Evolutionary conservation across 2,797 vertebrate species (phyloP).

Genomic region (Eulemur albifrons): DNA sequence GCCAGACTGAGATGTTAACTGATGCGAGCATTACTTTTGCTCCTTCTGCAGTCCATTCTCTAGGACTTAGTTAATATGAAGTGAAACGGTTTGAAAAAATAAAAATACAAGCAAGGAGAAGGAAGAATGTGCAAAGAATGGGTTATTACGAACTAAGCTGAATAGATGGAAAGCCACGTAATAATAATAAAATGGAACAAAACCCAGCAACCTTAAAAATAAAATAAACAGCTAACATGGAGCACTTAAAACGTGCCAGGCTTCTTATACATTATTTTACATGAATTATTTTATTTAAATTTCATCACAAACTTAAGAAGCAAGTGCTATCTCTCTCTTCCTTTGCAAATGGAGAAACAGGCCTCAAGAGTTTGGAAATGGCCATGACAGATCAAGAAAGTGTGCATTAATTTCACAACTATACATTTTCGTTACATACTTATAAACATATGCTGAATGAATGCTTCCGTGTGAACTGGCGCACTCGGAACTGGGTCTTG

Average conservation of each 20-base stretch:
- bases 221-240: not conserved
- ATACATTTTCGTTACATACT: rapidly evolving
- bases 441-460: not conserved
- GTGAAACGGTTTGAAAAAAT: not conserved
- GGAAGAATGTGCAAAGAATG: not conserved
- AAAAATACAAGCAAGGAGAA: not conserved
- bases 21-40: not conserved
- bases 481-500: not conserved
- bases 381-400: not conserved
- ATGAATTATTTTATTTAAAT: not conserved
- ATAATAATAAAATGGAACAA: not conserved
- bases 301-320: not conserved
- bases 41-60: not conserved
- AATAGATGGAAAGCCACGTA: not conserved
- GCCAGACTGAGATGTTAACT: not conserved
- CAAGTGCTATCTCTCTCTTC: not conserved
- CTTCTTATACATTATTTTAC: not conserved
- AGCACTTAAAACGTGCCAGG: not conserved
- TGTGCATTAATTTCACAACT: not conserved
- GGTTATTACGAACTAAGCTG: not conserved
- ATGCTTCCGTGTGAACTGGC: not conserved
- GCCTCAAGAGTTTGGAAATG: not conserved
- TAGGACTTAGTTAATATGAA: not conserved
- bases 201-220: not conserved
- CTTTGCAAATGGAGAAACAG: not conserved